Base-by-base conservation (phyloP, 2,797 vertebrate species). In the Nasua narica region DNA sequence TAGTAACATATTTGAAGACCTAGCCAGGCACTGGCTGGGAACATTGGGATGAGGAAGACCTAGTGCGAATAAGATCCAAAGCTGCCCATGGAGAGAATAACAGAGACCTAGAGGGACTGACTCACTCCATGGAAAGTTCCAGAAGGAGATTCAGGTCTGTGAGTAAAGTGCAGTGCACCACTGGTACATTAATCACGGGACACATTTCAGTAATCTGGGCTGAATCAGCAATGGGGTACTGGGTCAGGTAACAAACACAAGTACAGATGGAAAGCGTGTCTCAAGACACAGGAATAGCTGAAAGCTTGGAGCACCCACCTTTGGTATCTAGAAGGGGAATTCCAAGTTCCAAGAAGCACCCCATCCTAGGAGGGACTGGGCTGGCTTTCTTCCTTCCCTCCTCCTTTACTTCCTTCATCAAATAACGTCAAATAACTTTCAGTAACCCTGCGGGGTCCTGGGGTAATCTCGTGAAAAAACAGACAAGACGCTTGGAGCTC, bases 1-100 rank as follows among this genome's bases (percentile, higher is more conserved):
- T 90, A 50, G 50, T 90, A 95, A 88, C 25, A 16, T 56, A 69
- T 74, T 21, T 94, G 87, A 95, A 93, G 46, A 77, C n/a, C 72
- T 90, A 92, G 27, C 48, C 32, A 94, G 85, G 11, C n/a, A 37
- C 2, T 0, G 11, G 13, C 21, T 96, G 56, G 7, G 40, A 60
- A 58, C 29, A 81, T 60, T 29, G 35, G 7, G 27, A 87, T 90
- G n/a, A 85, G n/a, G 37, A 92, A 76, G 52, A 37, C 3, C 19
- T 90, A 13, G 77, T 87, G 25, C 23, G 40, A 50, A 11, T 25
- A 72, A 67, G 14, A 14, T 60, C 60, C 52, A 40, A 72, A 72
- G 40, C 58, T 93, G 21, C 32, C 25, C 4, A 19, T 2, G 13
- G 62, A 69, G 50, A 37, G 58, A 32, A 18, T 92, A 94, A 70